Evolutionary conservation across 2,113 vertebrate genomes (phyloP).

Genomic region (Rhabdornis inornatus): DNA sequence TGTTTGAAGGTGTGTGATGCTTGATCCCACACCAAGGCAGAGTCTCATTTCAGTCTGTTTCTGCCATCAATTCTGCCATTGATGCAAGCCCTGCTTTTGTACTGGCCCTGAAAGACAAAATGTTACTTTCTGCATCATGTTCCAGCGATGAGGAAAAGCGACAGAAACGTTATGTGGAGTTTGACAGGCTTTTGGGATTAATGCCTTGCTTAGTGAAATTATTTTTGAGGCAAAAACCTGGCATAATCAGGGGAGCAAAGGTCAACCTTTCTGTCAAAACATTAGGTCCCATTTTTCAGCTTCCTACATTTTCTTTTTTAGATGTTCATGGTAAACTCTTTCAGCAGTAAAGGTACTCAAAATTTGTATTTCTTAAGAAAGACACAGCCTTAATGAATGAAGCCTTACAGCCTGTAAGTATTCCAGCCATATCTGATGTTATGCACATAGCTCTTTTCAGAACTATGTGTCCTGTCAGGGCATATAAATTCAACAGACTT

Average conservation of each 20-base stretch:
- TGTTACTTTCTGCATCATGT: not conserved
- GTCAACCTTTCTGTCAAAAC: not conserved
- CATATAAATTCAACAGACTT: slow-evolving; percentile 49
- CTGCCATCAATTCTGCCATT: not conserved
- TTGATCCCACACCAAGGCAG: not conserved
- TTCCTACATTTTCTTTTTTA: not conserved
- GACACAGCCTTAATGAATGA: not conserved
- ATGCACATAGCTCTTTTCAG: not conserved
- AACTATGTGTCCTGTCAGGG: slow-evolving; percentile 26
- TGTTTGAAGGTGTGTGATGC: not conserved
- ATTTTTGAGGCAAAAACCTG: not conserved
- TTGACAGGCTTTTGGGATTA: not conserved
- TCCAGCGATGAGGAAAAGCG: not conserved
- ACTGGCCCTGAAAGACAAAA: not conserved
- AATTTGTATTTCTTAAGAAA: not conserved
- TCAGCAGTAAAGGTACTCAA: not conserved
- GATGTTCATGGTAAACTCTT: not conserved
- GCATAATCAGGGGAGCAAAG: not conserved
- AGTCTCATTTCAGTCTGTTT: not conserved
- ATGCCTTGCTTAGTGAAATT: not conserved
- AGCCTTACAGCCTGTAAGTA: not conserved
- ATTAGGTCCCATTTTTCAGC: not conserved
- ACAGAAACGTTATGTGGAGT: not conserved
- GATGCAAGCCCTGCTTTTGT: not conserved
- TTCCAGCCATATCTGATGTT: slow-evolving; percentile 40